Percentiles rank a stretch among this genome's conserved stretches.
phyloP scores from a whole-genome alignment of 2,888 invertebrate species.

The Stomorhina lunata region DNA sequence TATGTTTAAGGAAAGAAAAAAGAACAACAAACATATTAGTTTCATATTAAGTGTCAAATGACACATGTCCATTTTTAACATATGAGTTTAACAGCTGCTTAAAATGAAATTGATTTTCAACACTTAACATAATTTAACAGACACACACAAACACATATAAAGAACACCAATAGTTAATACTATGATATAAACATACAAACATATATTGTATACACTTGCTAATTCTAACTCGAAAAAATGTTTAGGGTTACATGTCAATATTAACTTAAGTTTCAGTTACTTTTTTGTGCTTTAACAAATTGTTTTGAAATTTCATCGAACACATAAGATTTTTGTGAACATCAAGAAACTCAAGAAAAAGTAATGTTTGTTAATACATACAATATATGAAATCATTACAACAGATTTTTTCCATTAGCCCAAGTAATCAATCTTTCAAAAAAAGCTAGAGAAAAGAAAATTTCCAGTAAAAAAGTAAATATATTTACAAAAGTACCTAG shows the following conservation, averaged over 20 bases:
- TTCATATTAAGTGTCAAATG: conserved; percentile 64
- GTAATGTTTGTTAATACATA: not conserved
- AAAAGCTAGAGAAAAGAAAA: not conserved
- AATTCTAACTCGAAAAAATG: conserved; percentile 16
- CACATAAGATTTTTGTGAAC: not conserved
- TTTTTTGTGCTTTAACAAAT: conserved; percentile 42
- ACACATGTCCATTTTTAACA: conserved; percentile 62
- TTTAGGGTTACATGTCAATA: conserved; percentile 26
- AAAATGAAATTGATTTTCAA: conserved; percentile 58
- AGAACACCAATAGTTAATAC: no score
- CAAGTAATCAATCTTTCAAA: conserved; percentile 65
- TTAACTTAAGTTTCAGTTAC: not conserved
- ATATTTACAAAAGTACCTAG: conserved; percentile 43
- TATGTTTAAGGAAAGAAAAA: not conserved
- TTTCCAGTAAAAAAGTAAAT: conserved; percentile 28
- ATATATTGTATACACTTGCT: not conserved
- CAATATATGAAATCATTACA: conserved; percentile 54
- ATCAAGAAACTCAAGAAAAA: not conserved
- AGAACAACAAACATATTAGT: conserved; percentile 46
- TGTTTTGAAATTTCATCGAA: conserved; percentile 36
- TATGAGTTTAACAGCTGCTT: conserved; percentile 57
- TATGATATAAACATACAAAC: not conserved
- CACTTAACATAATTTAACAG: not conserved
- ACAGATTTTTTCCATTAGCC: conserved; percentile 67
- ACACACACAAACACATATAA: not conserved